Evolutionary conservation across 2,113 vertebrate species (phyloP).

Genomic region (Leptosomus discolor): DNA sequence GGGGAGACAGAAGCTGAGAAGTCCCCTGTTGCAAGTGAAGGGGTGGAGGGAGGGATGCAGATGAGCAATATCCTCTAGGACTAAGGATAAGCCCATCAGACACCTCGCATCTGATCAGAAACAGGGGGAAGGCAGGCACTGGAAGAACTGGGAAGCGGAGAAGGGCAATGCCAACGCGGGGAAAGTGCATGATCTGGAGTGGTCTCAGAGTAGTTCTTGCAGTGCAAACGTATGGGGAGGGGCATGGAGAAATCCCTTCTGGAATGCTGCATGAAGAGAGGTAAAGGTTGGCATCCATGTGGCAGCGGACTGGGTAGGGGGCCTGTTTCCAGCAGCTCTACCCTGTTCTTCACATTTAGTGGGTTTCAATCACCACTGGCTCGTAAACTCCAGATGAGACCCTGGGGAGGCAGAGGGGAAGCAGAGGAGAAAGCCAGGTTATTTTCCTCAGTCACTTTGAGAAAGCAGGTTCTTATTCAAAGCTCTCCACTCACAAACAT

Average conservation of each 20-base stretch:
- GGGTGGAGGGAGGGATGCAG: slow-evolving; percentile 46
- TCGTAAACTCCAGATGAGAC: slow-evolving; percentile 90
- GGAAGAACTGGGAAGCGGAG: not conserved
- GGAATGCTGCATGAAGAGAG: slow-evolving; percentile 69
- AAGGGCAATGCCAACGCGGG: slow-evolving; percentile 10
- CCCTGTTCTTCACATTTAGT: slow-evolving; percentile 77
- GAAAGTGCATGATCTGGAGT: slow-evolving; percentile 65
- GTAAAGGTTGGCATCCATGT: slow-evolving; percentile 51
- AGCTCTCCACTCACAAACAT: not conserved
- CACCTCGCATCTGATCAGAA: not conserved
- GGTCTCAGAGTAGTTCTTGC: slow-evolving; percentile 37
- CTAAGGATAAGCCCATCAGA: slow-evolving; percentile 6
- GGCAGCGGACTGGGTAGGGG: slow-evolving; percentile 37
- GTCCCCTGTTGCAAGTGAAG: not conserved
- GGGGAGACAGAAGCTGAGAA: slow-evolving; percentile 2
- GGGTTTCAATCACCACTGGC: slow-evolving; percentile 94
- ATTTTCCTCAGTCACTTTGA: not conserved
- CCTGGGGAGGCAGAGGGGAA: slow-evolving; percentile 66
- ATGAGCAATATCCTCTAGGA: slow-evolving; percentile 18
- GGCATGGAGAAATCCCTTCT: slow-evolving; percentile 45
- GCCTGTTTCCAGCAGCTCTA: slow-evolving; percentile 54
- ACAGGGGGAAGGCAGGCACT: slow-evolving; percentile 35
- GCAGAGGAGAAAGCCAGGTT: not conserved
- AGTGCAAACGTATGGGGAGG: slow-evolving; percentile 46
- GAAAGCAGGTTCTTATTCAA: not conserved